These are phyloP conservation scores for Rattus norvegicus DNA, from an alignment of 2,113 vertebrate genomes.

Conservation along the genomic window GRCr8 NC_086037.1:70718001-70718500, in stretches of 20 bases:
- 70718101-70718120: background rate
- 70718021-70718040: accelerated
- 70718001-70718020: accelerated
- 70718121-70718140: accelerated
- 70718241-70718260: background rate
- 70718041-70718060: too few relatives aligned
- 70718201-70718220: background rate
- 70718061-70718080: background rate
- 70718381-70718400: background rate
- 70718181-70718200: too few relatives aligned
- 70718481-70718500: background rate
- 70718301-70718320: background rate
- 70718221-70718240: background rate
- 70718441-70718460: background rate
- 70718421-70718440: background rate
- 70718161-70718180: background rate
- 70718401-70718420: background rate
- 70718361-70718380: too few relatives aligned
- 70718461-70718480: background rate
- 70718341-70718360: background rate
- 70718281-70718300: background rate
- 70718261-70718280: background rate
- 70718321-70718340: background rate
- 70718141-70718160: background rate
- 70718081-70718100: background rate